Conservation (phyloP, 2,113 vertebrate species). For the Esox niger region DNA sequence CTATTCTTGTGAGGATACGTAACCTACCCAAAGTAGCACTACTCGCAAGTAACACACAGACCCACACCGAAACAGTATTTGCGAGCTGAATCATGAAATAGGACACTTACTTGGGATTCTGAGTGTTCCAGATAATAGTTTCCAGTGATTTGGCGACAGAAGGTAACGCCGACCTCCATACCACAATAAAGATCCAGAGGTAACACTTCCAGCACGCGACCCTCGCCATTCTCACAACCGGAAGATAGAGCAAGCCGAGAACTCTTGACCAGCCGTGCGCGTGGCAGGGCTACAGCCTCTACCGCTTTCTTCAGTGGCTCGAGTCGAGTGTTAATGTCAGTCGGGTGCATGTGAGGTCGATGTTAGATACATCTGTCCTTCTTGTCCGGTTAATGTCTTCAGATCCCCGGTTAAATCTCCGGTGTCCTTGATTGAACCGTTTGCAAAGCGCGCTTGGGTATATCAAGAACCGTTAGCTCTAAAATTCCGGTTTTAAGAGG, state of each 20-base stretch:
- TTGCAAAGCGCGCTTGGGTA: slow-evolving; percentile 23
- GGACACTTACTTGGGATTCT: slow-evolving; percentile 73
- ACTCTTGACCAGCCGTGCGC: slow-evolving; percentile 46
- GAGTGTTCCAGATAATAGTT: slow-evolving; percentile 75
- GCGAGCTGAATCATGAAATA: slow-evolving; percentile 30
- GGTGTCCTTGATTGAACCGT: slow-evolving; percentile 65
- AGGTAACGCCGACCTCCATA: slow-evolving; percentile 65
- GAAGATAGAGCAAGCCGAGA: slow-evolving; percentile 34
- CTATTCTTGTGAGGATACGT: too few species aligned
- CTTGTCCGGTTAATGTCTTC: slow-evolving; percentile 42
- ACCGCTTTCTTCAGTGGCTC: slow-evolving; percentile 47
- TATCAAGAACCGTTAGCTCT: neutral
- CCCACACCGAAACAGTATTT: slow-evolving; percentile 10
- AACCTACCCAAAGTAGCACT: too few species aligned
- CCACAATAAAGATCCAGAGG: slow-evolving; percentile 73
- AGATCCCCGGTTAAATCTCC: slow-evolving; percentile 13
- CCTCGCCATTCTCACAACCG: slow-evolving; percentile 67
- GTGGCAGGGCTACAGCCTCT: slow-evolving; percentile 41
- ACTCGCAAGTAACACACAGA: too few species aligned
- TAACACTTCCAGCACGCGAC: slow-evolving; percentile 71
- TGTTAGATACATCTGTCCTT: slow-evolving; percentile 70
- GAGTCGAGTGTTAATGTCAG: slow-evolving; percentile 64
- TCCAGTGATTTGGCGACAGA: slow-evolving; percentile 69
- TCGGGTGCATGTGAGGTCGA: slow-evolving; percentile 69
- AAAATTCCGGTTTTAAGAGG: neutral